A percentile compares a stretch with the other conserved stretches of the same genome.
These are phyloP conservation scores for Pteropus alecto DNA, from an alignment of 2,113 vertebrate species.

Conservation along the genomic window DNA sequence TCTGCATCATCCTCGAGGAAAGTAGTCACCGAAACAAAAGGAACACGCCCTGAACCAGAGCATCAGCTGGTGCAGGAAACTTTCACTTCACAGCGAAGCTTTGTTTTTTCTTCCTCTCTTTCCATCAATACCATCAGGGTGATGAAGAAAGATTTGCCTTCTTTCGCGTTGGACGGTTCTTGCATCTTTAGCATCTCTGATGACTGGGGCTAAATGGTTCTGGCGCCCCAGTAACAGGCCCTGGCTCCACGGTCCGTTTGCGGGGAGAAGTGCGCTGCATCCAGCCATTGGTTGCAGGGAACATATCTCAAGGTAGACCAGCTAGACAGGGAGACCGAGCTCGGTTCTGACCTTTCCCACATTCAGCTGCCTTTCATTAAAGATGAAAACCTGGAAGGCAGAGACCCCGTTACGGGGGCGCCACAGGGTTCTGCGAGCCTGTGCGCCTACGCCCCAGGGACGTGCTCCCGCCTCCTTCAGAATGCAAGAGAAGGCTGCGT, in stretches of 20 bases:
- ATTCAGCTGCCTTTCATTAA: not conserved
- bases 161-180: not conserved
- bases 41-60: not conserved
- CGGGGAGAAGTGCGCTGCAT: accelerated
- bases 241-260: not conserved
- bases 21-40: not conserved
- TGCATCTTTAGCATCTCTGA: not conserved
- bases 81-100: not conserved
- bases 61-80: not conserved
- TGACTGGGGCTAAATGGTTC: not conserved
- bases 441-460: not conserved
- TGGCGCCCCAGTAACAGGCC: not conserved
- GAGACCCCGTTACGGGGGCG: accelerated
- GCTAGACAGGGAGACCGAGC: not conserved
- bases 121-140: not conserved
- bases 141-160: not conserved
- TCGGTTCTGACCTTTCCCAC: not conserved
- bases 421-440: too few species aligned
- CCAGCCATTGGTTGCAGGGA: not conserved
- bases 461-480: not conserved
- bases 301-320: not conserved
- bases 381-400: not conserved
- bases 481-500: not conserved
- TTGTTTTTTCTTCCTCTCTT: not conserved
- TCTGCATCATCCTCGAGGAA: not conserved